phyloP scores from a whole-genome alignment of 2,888 invertebrate genomes.

The Chalcosyrphus nemorum region DNA sequence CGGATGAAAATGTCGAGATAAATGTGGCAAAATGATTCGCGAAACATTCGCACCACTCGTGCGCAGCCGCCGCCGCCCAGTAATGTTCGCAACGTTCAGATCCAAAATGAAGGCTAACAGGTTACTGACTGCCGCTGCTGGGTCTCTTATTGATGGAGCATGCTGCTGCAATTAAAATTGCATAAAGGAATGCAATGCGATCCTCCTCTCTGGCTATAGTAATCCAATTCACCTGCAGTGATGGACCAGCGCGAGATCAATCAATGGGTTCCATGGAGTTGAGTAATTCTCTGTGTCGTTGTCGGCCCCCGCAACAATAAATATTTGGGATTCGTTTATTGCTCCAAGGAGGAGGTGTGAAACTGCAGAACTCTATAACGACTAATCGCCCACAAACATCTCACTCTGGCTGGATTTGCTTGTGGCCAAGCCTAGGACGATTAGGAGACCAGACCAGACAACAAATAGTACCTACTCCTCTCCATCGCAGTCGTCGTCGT shows the following conservation, averaged over 20 bases:
- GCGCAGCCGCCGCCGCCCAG: not conserved
- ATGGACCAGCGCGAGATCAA: constrained; percentile 56
- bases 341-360: constrained; percentile 71
- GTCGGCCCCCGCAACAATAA: constrained; percentile 57
- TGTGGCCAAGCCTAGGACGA: constrained; percentile 49
- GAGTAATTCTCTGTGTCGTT: constrained; percentile 14
- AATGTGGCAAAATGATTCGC: constrained; percentile 53
- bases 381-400: constrained; percentile 70
- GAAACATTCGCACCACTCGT: constrained; percentile 39
- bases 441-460: constrained; percentile 38
- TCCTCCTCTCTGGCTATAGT: constrained; percentile 20
- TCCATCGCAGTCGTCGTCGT: not conserved
- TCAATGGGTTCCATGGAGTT: constrained; percentile 34
- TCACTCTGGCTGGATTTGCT: constrained; percentile 60
- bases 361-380: constrained; percentile 33
- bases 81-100: too few species aligned
- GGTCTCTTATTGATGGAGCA: constrained; percentile 58
- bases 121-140: constrained; percentile 28
- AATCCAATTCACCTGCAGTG: constrained; percentile 71
- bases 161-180: constrained; percentile 67
- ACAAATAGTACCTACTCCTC: not conserved
- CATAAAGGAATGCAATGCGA: constrained; percentile 53
- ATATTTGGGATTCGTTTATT: constrained; percentile 66
- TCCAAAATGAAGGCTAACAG: constrained; percentile 33
- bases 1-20: constrained; percentile 45